Base-by-base conservation (phyloP, 2,888 invertebrate species). In the Ophioninae sp. region DNA sequence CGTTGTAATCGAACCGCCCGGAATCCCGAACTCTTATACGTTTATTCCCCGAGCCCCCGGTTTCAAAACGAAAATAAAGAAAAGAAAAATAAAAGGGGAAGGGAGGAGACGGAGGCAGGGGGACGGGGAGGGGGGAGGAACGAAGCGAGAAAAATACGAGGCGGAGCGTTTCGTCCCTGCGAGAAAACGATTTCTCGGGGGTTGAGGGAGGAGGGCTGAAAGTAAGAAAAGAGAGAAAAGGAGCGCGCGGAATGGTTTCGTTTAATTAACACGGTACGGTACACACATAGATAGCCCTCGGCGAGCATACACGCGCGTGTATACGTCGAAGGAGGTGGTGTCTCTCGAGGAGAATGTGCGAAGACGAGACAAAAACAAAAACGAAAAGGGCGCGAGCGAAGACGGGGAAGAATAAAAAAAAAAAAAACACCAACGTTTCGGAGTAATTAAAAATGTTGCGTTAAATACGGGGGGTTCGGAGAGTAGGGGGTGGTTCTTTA, bases 211-310 rank as follows among this genome's bases (percentile, higher is more conserved):
- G 76, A 79, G 30, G 30, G 30, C 30, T 30, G 30, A 30, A 73
- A 77, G 59, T 76, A 70, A 76, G 50, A 72, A 81, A 70, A 62
- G 61, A 70, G 59, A 68, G 21, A 61, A 62, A 78, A 30, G 67
- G 73, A 79, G 59, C 57, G 78, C 81, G 79, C 64, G 82, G 73
- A 82, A 84, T 73, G 75, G 84, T 86, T 88, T 84, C 88, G 88
- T 91, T 91, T 91, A 90, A 90, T 90, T 90, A 90, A 88, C 87
- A 85, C 83, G 77, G 86, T 59, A 84, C 68, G 74, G 73, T 23
- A 39, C 79, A 65, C 59, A 65, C 56, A 44, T 65, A 79, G 7
- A 77, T 81, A 85, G 82, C 85, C 83, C 82, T 76, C 75, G 67
- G 75, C 65, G 61, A 76, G 79, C 50, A 83, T 50, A 68, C 10